phyloP scores from a whole-genome alignment of 2,113 vertebrate species.

The Cnemophilus loriae region DNA sequence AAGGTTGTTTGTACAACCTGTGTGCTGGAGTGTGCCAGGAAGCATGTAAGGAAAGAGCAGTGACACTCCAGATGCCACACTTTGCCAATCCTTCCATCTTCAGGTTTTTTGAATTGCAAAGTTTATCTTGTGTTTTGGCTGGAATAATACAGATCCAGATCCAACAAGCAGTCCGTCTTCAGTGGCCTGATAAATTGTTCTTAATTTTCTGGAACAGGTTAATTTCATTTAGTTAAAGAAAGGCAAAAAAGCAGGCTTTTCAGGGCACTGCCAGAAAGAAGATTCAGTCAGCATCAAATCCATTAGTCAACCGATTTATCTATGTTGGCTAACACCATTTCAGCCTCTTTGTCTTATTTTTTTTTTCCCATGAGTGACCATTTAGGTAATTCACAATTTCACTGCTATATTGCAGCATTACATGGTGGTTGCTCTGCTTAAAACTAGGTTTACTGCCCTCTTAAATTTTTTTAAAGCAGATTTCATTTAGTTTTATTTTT shows the following conservation, averaged over 20 bases:
- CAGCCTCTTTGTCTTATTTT: background rate
- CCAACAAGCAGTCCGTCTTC: background rate
- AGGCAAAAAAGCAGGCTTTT: background rate
- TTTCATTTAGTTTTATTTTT: background rate
- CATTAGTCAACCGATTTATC: background rate
- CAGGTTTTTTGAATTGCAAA: background rate
- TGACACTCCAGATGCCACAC: background rate
- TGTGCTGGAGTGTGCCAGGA: background rate
- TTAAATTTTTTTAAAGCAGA: background rate
- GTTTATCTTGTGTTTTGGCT: background rate
- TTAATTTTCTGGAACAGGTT: conserved; percentile 26
- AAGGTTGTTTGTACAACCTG: background rate
- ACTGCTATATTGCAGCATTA: background rate
- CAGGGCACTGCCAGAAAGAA: background rate
- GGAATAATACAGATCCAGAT: background rate
- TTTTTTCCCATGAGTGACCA: background rate
- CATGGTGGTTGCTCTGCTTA: background rate
- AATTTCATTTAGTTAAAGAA: conserved; percentile 16
- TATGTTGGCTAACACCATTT: background rate
- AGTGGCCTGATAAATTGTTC: conserved; percentile 31
- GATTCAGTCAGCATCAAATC: conserved; percentile 28
- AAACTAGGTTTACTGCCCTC: background rate
- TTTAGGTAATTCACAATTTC: background rate
- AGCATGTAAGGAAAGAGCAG: background rate
- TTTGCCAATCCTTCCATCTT: background rate